Evolutionary conservation across 2,797 vertebrate genomes (phyloP).

Genomic region (Psittacula echo): DNA sequence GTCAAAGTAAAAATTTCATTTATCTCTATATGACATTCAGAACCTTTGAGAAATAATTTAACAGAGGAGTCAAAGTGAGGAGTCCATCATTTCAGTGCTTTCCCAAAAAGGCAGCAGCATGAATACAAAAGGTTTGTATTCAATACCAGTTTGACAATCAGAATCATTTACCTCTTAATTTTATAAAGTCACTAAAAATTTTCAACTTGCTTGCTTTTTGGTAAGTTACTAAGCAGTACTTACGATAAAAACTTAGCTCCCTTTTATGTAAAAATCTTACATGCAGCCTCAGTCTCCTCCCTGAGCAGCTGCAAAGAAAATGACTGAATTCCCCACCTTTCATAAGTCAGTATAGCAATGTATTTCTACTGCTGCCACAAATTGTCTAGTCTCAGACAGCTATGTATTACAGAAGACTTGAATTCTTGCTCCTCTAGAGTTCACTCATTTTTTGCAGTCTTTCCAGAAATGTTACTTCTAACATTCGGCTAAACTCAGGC

Average conservation of each 20-base stretch:
- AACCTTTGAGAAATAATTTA: background rate
- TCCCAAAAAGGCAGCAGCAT: background rate
- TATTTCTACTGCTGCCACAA: background rate
- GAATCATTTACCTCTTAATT: background rate
- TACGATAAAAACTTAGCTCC: background rate
- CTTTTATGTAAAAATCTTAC: background rate
- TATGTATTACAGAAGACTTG: background rate
- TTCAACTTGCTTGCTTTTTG: background rate
- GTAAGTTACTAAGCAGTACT: background rate
- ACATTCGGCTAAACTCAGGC: background rate
- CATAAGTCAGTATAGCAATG: background rate
- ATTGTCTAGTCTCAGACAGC: background rate
- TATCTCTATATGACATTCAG: background rate
- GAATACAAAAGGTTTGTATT: background rate
- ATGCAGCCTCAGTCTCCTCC: background rate
- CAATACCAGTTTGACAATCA: background rate
- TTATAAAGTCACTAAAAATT: background rate
- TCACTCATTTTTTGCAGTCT: background rate
- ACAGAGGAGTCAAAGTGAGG: background rate
- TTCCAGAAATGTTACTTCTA: background rate
- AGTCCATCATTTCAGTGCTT: background rate
- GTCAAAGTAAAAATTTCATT: background rate
- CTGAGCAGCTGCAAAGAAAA: background rate
- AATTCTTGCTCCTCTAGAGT: background rate
- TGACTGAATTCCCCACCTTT: background rate